Conservation (phyloP, 2,797 vertebrate genomes). For the Adelosebastes latens region DNA sequence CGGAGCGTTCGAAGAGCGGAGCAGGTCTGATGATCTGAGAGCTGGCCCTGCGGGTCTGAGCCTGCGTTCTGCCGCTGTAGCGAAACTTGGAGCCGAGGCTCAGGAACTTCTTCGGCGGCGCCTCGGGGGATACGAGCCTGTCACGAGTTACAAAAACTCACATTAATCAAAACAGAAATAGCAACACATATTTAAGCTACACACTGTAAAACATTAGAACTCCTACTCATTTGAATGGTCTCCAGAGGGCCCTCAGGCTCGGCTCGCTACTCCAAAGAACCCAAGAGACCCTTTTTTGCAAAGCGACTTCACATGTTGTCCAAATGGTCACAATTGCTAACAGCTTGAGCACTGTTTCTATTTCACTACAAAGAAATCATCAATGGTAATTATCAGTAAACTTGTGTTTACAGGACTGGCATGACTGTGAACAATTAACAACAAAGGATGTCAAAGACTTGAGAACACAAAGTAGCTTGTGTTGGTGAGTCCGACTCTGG, state of each 20-base stretch:
- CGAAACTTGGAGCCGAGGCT: slow-evolving; percentile 97
- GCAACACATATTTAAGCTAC: slow-evolving; percentile 8
- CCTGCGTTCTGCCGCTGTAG: slow-evolving; percentile 96
- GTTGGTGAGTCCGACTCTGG: background rate
- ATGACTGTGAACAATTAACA: background rate
- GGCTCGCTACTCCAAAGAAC: slow-evolving; percentile 18
- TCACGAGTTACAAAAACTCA: slow-evolving; percentile 25
- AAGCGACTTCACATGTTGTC: slow-evolving; percentile 8
- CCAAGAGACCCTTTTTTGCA: background rate
- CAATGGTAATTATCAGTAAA: background rate
- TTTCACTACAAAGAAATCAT: background rate
- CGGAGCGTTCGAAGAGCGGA: slow-evolving; percentile 92
- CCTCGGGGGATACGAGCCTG: slow-evolving; percentile 94
- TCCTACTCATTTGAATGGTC: slow-evolving; percentile 30
- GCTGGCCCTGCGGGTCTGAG: slow-evolving; percentile 93
- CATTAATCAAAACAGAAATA: slow-evolving; percentile 49
- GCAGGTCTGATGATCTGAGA: slow-evolving; percentile 93
- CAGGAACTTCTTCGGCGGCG: slow-evolving; percentile 97
- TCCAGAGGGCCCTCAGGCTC: slow-evolving; percentile 7
- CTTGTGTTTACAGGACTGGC: slow-evolving; percentile 12
- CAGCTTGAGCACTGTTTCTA: background rate
- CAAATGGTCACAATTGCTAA: slow-evolving; percentile 12
- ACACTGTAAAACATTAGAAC: background rate
- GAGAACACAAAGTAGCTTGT: background rate
- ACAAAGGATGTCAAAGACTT: background rate